Base-by-base conservation (phyloP, 2,113 vertebrate species). In the Nothoprocta pentlandii region DNA sequence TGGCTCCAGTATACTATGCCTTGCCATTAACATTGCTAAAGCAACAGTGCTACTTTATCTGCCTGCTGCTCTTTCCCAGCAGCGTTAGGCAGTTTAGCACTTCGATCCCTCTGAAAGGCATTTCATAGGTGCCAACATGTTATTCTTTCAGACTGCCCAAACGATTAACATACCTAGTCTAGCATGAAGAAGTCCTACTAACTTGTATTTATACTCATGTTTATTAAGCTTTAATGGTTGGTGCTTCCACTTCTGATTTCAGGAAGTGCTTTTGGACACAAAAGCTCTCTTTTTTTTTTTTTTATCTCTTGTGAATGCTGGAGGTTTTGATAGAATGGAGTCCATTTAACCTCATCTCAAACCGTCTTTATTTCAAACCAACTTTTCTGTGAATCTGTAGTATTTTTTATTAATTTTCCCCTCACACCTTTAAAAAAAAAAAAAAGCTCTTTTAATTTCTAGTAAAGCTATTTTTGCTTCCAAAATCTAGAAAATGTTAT, bases 141-240 rank as follows among this genome's bases (percentile, higher is more conserved):
- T 77, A 70, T 36, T 46, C 28, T 78, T 77, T 88, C 20, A 34
- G 59, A 63, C 9, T 70, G 12, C 51, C 56, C 42, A 32, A 80
- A 32, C 9, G 21, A 42, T 32, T 46, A 67, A 32, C 8, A 23
- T 14, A 11, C 10, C 7, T 21, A 41, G 16, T n/a, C 8, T 19
- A 59, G 32, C 28, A 17, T 42, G 30, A 16, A 28, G 59, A 42
- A 53, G 2, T 64, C 30, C 47, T 91, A 42, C 14, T 87, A 28
- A 5, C 51, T 79, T 36, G 0, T 44, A 4, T 71, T 84, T 71
- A 14, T 63, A 13, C 41, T 75, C 1, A 0, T 15, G 3, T 76
- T 20, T 9, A 4, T 41, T 54, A 62, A 62, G n/a, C 17, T 82
- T 53, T 80, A 62, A 89, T 49, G 44, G 17, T 44, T 61, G 34